Evolutionary conservation across 2,113 vertebrate genomes (phyloP).

Genomic region (Puffinus mauretanicus): DNA sequence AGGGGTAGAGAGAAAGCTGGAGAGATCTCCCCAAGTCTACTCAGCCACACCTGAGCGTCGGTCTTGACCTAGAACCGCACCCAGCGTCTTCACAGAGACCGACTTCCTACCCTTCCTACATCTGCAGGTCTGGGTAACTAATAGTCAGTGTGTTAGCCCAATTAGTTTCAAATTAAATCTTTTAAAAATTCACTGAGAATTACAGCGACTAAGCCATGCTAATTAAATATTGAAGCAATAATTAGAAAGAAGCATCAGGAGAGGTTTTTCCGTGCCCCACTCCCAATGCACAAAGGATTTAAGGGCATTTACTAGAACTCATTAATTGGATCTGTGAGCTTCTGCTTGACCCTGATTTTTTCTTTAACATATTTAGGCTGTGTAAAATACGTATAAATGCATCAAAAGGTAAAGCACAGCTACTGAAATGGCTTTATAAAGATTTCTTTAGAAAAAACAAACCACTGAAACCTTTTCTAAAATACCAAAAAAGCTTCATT

Average conservation of each 20-base stretch:
- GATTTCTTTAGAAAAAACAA: not conserved
- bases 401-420: not conserved
- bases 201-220: not conserved
- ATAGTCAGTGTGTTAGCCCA: not conserved
- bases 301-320: not conserved
- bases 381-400: not conserved
- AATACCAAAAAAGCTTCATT: not conserved
- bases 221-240: constrained; percentile 35
- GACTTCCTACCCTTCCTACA: not conserved
- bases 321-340: not conserved
- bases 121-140: not conserved
- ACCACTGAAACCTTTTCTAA: not conserved
- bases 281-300: not conserved
- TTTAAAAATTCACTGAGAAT: not conserved
- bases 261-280: not conserved
- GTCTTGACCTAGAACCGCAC: not conserved
- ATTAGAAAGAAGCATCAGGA: not conserved
- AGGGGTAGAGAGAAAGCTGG: not conserved
- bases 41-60: not conserved
- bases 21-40: not conserved
- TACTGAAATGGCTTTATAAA: not conserved
- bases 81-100: not conserved
- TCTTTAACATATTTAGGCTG: not conserved
- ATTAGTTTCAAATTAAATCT: constrained; percentile 29
- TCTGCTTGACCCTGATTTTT: not conserved